Percentiles rank a stretch among this genome's conserved stretches.
These are phyloP conservation scores for Tetranychus cinnabarinus DNA, from an alignment of 1,140 invertebrate genomes.

Conservation along the genomic window DNA sequence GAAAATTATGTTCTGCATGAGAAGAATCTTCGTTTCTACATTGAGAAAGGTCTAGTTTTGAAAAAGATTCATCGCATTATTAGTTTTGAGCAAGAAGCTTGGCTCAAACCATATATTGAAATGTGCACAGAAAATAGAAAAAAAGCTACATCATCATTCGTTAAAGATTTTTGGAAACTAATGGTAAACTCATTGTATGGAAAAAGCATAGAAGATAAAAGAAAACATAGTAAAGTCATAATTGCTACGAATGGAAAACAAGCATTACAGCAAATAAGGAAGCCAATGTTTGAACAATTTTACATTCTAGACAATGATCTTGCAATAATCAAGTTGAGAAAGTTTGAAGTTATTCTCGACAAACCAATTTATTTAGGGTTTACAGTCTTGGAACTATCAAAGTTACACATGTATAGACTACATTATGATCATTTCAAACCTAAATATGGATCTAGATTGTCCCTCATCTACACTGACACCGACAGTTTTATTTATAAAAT, in stretches of 20 bases:
- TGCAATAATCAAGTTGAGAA: conserved; percentile 7
- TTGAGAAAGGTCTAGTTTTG: conserved; percentile 22
- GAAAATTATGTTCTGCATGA: conserved; percentile 27
- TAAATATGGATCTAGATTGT: conserved; percentile 10
- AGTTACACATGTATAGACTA: conserved; percentile 17
- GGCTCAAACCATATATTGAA: conserved; percentile 23
- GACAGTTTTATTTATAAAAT: conserved; percentile 10
- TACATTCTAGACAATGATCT: conserved; percentile 12
- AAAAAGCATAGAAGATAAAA: conserved; percentile 26
- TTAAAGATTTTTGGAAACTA: conserved; percentile 19
- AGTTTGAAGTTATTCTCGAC: conserved; percentile 10
- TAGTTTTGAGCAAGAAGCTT: conserved; percentile 24
- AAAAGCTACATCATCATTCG: conserved; percentile 15
- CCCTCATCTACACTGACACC: conserved; percentile 11
- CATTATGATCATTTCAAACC: conserved; percentile 15
- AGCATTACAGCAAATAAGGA: conserved; percentile 17
- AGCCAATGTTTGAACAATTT: conserved; percentile 20
- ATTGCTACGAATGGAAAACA: conserved; percentile 17
- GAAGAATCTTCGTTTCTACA: conserved; percentile 23
- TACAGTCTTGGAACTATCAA: conserved; percentile 15
- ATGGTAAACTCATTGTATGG: conserved; percentile 26
- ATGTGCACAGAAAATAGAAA: conserved; percentile 19
- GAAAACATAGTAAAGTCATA: conserved; percentile 22
- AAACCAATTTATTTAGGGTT: conserved; percentile 17
- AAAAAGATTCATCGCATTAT: conserved; percentile 25